Evolutionary conservation across 2,113 vertebrate species (phyloP).

Genomic region (zebrafish (Danio rerio)): GRCz12tu NC_133185.1:28700001-28700500

Average conservation of each 20-base stretch:
- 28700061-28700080: conserved; percentile 49
- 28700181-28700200: conserved; percentile 17
- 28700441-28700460: neutral
- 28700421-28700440: neutral
- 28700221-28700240: conserved; percentile 29
- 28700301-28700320: neutral
- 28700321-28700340: neutral
- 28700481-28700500: neutral
- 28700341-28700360: neutral
- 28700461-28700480: neutral
- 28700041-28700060: conserved; percentile 55
- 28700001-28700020: conserved; percentile 60
- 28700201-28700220: conserved; percentile 45
- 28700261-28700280: neutral
- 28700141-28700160: conserved; percentile 39
- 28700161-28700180: conserved; percentile 26
- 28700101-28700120: conserved; percentile 54
- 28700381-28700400: neutral
- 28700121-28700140: conserved; percentile 55
- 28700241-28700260: neutral
- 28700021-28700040: conserved; percentile 42
- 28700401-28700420: neutral
- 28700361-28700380: neutral
- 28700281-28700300: neutral
- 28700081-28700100: conserved; percentile 38